These are phyloP conservation scores for Trichosurus vulpecula DNA, from an alignment of 2,797 vertebrate species.

Conservation along the genomic window DNA sequence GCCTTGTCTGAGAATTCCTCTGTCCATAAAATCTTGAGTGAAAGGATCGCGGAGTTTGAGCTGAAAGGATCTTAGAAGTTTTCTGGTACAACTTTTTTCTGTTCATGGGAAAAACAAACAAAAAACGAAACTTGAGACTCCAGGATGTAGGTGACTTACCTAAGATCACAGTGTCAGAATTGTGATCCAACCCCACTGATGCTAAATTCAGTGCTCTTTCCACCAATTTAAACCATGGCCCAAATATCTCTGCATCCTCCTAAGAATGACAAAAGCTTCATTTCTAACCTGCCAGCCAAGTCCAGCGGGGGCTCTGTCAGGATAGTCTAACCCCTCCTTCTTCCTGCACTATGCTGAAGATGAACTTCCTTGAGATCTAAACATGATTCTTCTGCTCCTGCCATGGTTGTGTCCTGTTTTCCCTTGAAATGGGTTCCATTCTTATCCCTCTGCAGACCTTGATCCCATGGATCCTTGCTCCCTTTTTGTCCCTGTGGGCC, in stretches of 20 bases:
- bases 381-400: neutral
- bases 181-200: neutral
- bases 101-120: no score
- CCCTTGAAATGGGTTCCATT: neutral
- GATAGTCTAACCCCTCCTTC: neutral
- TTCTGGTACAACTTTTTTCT: neutral
- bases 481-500: neutral
- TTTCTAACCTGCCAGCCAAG: neutral
- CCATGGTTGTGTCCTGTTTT: neutral
- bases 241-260: neutral
- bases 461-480: neutral
- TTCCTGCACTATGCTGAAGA: neutral
- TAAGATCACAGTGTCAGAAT: neutral
- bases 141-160: neutral
- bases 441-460: neutral
- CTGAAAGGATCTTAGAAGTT: neutral
- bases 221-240: neutral
- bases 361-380: neutral
- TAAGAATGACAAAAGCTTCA: neutral
- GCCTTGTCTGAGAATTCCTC: neutral
- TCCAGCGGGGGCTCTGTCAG: neutral
- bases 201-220: neutral
- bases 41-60: neutral
- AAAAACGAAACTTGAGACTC: neutral
- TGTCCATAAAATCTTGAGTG: neutral